These are phyloP conservation scores for Otolemur crassicaudatus DNA, from an alignment of 2,797 vertebrate genomes.

Conservation along the genomic window DNA sequence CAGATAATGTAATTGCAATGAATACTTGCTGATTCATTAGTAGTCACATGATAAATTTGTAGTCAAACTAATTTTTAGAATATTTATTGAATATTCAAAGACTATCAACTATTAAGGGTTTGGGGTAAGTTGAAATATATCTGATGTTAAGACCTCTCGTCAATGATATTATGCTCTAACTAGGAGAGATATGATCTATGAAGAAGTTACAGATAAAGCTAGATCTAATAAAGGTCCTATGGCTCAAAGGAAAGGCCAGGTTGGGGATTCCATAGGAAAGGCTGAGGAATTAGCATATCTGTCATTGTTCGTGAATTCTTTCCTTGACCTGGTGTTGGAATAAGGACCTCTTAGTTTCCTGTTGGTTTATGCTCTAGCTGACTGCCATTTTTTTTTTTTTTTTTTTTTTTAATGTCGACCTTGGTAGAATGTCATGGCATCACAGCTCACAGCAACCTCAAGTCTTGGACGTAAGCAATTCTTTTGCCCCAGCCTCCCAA, in stretches of 20 bases:
- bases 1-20: background rate
- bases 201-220: background rate
- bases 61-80: constrained; percentile 18
- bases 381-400: background rate
- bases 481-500: too few relatives aligned
- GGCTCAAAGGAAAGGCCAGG: background rate
- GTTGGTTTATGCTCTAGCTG: background rate
- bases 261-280: background rate
- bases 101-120: background rate
- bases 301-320: background rate
- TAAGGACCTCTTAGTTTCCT: background rate
- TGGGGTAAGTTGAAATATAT: background rate
- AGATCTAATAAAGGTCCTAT: background rate
- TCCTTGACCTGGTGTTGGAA: background rate
- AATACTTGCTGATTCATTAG: background rate
- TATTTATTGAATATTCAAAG: background rate
- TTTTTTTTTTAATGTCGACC: background rate
- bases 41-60: background rate
- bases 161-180: background rate
- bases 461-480: too few relatives aligned
- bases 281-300: background rate
- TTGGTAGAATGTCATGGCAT: too few relatives aligned
- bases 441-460: too few relatives aligned
- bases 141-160: background rate
- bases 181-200: background rate